Evolutionary conservation across 2,888 invertebrate species (phyloP), one percentile per base, ranked within the genome.

Genomic region (Tanypteryx hageni): DNA sequence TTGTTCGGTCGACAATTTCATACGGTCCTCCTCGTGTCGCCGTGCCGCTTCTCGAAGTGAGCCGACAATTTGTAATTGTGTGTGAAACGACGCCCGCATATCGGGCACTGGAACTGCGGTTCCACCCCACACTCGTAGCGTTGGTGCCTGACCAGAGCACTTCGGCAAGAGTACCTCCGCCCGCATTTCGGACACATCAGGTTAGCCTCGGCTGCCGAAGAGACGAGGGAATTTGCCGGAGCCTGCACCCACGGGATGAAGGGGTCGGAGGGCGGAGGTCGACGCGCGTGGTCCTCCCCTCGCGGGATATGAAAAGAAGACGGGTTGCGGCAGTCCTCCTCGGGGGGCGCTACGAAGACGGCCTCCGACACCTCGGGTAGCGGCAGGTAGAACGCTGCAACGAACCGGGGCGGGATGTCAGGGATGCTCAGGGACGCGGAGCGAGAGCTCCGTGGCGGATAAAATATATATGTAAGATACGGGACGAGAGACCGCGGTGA

Each of bases 121-220:
- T 86, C 92, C 82, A 92, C 85, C 14, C 92, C 85, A 58, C 93
- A 93, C 58, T 57, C 59, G 92, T 95, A 68, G 82, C 92, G 76
- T 56, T 83, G 76, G n/a, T 92, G 92, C 89, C 61, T 76, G 86
- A 92, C 76, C 76, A 92, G 84, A 13, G 92, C 58, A 22, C 76
- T 59, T 27, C 82, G 58, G 76, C 44, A 86, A 10, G 86, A 86
- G 86, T 59, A 59, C 5, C 59, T 86, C 27, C 86, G 86, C 14
- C 31, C 27, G 59, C 86, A 59, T 59, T 59, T 86, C 27, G 58
- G 27, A 57, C 83, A 83, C 56, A 57, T 44, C 44, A 3, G 44
- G 44, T 44, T 44, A 44, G 5, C 44, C 44, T 44, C 44, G 44
- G 44, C 44, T 44, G 44, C 44, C 44, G 44, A 44, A 44, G 44